Evolutionary conservation across 2,113 vertebrate genomes (phyloP), one percentile per base, ranked within the genome.

Genomic region (Elanus axillaris): DNA sequence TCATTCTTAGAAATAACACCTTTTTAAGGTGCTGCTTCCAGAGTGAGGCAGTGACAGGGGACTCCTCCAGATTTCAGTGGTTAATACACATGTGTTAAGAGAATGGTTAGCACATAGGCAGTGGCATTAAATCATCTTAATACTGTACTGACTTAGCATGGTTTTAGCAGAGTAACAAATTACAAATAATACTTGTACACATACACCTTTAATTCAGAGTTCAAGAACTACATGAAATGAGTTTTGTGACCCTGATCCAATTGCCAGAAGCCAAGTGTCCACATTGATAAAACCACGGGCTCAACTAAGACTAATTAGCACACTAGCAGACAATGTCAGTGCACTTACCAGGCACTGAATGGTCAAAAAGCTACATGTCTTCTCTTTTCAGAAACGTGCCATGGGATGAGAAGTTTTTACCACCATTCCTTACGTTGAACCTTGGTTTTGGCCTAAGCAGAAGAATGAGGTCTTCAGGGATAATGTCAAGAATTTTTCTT

Each of bases 201-300:
- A 48, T 36, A 71, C 23, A 78, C 36, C 52, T 82, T 85, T 90
- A 92, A 95, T 92, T 95, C 62, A 72, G 52, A 85, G 73, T 90
- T 94, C 89, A 94, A 66, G 74, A 86, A 60, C 81, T 79, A 92
- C 63, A 86, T 83, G 25, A 88, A 94, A 88, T 63, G 13, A 90
- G 32, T 86, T 93, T 94, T 60, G 56, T 90, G 80, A 91, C 91
- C 72, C 93, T 1, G 0, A 26, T 85, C 63, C 66, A 64, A 23
- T 31, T 83, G 36, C 34, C 25, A 93, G 58, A 88, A 90, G 27
- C 58, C 66, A 85, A 62, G 13, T 62, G 45, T 58, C 58, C 18
- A 74, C 45, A 91, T 69, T 5, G 2, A 87, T 93, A 82, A 91
- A 89, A 66, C 47, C 43, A 62, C 5, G 2, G n/a, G 53, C 66